Evolutionary conservation across 2,888 invertebrate genomes (phyloP), one percentile per base, ranked within the genome.

Genomic region (Ophraella communa): DNA sequence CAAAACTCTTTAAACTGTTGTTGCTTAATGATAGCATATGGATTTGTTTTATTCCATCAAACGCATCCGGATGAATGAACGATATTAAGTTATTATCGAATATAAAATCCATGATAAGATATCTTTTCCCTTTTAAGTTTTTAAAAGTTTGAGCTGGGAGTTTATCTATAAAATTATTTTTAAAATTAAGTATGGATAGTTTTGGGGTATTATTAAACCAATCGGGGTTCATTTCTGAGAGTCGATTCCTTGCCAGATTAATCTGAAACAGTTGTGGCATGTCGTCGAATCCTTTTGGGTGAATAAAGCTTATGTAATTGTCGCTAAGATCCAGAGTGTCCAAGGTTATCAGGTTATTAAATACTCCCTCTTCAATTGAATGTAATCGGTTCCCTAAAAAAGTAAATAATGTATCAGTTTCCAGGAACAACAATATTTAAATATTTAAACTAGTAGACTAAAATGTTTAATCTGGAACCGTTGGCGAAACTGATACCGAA

Each of bases 181-280:
- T 70, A 20, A 76, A 55, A 1, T 72, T 71, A 17, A 75, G 69
- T 18, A 73, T 54, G 4, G 69, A 68, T 52, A 76, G 45, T 20
- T 66, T 35, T 3, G 74, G 74, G 10, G 71, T 71, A 21, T 71
- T 65, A n/a, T 57, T 39, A 54, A 76, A 76, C 76, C 76, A 76
- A 21, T 74, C 64, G 5, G 61, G 60, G 51, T 74, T 62, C 74
- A 74, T 75, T 23, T 35, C 14, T 4, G 11, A 49, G 8, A 76
- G 62, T 14, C 54, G 20, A 55, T 76, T 76, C 53, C 73, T 68
- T 4, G 70, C 64, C 35, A 76, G 61, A 57, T 73, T 72, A 11
- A 76, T 68, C 45, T 70, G 70, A 7, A 70, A 51, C 20, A 64
- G 10, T 45, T 73, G 49, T 3, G 61, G 57, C 72, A 74, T 71